Evolutionary conservation across 1,140 invertebrate genomes (phyloP).

Genomic region (Nomia melanderi): DNA sequence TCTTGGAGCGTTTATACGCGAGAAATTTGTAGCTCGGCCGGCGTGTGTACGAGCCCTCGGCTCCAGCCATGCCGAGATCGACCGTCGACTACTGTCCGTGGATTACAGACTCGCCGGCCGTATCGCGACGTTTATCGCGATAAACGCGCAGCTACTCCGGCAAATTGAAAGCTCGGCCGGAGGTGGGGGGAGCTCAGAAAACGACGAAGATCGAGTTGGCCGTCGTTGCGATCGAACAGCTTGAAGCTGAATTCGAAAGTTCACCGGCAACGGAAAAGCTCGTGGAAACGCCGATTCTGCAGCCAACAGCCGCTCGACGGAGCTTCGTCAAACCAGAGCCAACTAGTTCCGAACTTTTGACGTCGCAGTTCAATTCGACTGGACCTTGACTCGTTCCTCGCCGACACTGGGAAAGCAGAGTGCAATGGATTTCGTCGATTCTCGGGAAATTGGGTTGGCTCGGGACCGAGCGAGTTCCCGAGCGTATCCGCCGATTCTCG

Average conservation of each 20-base stretch:
- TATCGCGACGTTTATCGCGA: background rate
- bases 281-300: background rate
- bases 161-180: no score
- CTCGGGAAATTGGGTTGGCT: slow-evolving; percentile 35
- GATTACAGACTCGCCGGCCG: background rate
- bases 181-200: no score
- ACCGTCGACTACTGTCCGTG: background rate
- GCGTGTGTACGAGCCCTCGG: background rate
- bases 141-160: no score
- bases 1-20: slow-evolving; percentile 11
- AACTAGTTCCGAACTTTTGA: slow-evolving; percentile 46
- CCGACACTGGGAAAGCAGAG: background rate
- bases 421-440: slow-evolving; percentile 20
- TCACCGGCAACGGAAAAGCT: background rate
- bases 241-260: slow-evolving; percentile 1
- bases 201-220: no score
- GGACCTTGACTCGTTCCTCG: slow-evolving; percentile 14
- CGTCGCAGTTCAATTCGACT: slow-evolving; percentile 3
- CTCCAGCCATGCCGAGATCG: no score
- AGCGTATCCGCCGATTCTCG: slow-evolving; percentile 34
- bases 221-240: background rate
- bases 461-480: slow-evolving; percentile 8
- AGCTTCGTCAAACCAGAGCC: slow-evolving; percentile 1
- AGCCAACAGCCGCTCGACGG: background rate
- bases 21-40: background rate